A percentile compares a stretch with the other conserved stretches of the same genome.
Conservation (phyloP, 1,140 invertebrate species). For the Cheumatopsyche charites region DNA sequence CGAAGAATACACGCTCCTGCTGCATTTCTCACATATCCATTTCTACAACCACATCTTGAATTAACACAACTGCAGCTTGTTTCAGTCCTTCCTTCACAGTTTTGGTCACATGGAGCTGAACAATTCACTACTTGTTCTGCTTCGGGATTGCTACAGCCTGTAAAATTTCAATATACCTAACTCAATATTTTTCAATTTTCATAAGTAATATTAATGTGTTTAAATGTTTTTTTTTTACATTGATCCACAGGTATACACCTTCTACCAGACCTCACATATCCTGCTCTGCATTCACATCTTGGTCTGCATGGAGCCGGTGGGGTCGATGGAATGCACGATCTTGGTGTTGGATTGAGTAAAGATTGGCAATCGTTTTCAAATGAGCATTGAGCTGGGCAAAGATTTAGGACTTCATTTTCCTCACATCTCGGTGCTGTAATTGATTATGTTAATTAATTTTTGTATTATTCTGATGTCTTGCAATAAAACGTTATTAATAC, state of each 20-base stretch:
- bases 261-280: background rate
- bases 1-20: conserved; percentile 11
- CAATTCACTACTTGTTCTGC: conserved; percentile 4
- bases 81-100: background rate
- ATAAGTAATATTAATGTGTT: background rate
- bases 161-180: background rate
- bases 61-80: background rate
- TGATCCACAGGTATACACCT: background rate
- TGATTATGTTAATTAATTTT: no score
- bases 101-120: background rate
- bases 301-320: background rate
- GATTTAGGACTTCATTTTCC: background rate
- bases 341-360: background rate
- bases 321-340: background rate
- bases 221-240: background rate
- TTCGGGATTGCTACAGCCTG: background rate
- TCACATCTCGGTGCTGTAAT: conserved; percentile 1
- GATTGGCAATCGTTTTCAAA: conserved; percentile 14
- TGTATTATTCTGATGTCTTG: background rate
- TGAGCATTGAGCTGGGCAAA: conserved; percentile 14
- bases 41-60: conserved; percentile 25
- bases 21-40: conserved; percentile 30
- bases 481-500: no score
- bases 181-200: no score
- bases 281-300: background rate